Evolutionary conservation across 1,140 invertebrate species (phyloP), one percentile per base, ranked within the genome.

Genomic region (Leptonema lineaticorne): DNA sequence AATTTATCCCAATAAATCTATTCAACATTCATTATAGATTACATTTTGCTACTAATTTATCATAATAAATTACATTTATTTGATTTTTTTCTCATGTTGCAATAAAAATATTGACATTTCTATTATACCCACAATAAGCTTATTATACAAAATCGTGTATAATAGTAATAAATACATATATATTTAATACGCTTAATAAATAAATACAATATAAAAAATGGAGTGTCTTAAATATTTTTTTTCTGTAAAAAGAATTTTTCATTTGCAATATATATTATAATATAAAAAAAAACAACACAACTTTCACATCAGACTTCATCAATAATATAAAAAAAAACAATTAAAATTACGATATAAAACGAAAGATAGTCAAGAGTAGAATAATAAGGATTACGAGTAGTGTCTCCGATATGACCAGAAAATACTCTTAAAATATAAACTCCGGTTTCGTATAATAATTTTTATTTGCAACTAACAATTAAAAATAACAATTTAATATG

Each of bases 101-200:
- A n/a, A n/a, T n/a, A n/a, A n/a, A n/a, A n/a, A n/a, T n/a, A n/a
- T n/a, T n/a, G n/a, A n/a, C n/a, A n/a, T n/a, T n/a, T n/a, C n/a
- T n/a, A n/a, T n/a, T n/a, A n/a, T n/a, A n/a, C 50, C 50, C 50
- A 53, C 50, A 53, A 53, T 53, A 53, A 11, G 50, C 24, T 53
- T 24, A 53, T 53, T 2, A n/a, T 26, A 53, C 50, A 53, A 53
- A 53, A 45, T 53, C 50, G 20, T 26, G 22, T 24, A 53, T 53
- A 53, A 53, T 53, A 53, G 27, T 22, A n/a, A n/a, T n/a, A n/a
- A n/a, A n/a, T 53, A 26, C 50, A 53, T 11, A 53, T 11, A 53
- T n/a, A 26, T 53, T 53, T 53, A 26, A 53, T 26, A 53, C 20
- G 27, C 50, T 24, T 11, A 4, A 11, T 24, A 53, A 53, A 53